phyloP scores from a whole-genome alignment of 30 jellyfish, hydroid and myxozoan genomes.

The Aurelia aurita complex sp. Pacific region DNA sequence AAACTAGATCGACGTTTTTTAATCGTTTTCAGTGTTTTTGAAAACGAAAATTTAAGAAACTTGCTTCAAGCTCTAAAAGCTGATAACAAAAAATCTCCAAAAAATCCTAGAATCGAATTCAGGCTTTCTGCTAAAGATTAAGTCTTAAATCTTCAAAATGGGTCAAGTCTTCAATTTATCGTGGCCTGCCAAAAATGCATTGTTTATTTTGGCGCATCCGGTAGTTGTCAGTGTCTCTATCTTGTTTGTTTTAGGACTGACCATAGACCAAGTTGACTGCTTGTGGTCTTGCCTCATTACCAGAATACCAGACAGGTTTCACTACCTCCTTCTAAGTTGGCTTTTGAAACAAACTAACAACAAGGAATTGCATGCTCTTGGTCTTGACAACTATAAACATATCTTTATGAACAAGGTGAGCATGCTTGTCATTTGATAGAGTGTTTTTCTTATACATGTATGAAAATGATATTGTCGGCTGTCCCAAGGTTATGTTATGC shows the following conservation, averaged over 20 bases:
- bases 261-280: slow-evolving; percentile 89
- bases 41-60: too few relatives aligned
- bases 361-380: slow-evolving; percentile 97
- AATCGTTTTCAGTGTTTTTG: too few relatives aligned
- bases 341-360: slow-evolving; percentile 89
- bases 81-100: too few relatives aligned
- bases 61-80: too few relatives aligned
- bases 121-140: too few relatives aligned
- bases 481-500: too few relatives aligned
- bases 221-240: not conserved
- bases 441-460: not conserved
- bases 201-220: too few relatives aligned
- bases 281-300: slow-evolving; percentile 94
- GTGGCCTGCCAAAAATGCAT: too few relatives aligned
- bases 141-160: not conserved
- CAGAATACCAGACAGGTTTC: slow-evolving; percentile 72
- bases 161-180: not conserved
- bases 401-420: slow-evolving; percentile 93
- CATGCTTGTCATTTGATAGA: not conserved
- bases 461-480: too few relatives aligned
- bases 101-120: too few relatives aligned
- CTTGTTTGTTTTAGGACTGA: slow-evolving; percentile 63
- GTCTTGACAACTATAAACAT: slow-evolving; percentile 94
- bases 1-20: too few relatives aligned
- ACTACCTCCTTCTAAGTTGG: slow-evolving; percentile 85